phyloP scores from a whole-genome alignment of 2,113 vertebrate species.

The Physeter macrocephalus region DNA sequence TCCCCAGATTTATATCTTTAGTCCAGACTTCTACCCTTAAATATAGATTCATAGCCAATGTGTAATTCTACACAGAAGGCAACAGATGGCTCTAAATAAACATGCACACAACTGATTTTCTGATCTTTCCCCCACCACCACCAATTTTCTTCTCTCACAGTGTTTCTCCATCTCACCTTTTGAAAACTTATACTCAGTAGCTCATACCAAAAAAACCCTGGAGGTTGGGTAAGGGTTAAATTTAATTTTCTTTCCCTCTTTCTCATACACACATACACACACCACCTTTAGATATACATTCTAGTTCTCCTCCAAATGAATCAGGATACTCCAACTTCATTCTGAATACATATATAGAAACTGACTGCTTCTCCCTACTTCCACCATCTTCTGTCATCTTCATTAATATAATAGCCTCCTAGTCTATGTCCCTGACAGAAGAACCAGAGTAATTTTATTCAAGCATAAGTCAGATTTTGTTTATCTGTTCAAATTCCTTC shows the following conservation, averaged over 20 bases:
- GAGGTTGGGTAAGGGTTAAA: fast-evolving
- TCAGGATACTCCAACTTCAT: not conserved
- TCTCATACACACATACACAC: not conserved
- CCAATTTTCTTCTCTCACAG: not conserved
- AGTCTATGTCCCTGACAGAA: not conserved
- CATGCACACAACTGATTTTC: not conserved
- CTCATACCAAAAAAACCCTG: not conserved
- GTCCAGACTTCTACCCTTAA: not conserved
- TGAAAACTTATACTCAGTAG: not conserved
- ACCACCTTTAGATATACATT: not conserved
- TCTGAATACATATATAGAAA: not conserved
- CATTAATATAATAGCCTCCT: not conserved
- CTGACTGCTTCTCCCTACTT: not conserved
- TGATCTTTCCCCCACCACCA: not conserved
- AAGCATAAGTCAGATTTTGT: not conserved
- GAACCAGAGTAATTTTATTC: not conserved
- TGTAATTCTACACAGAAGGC: not conserved
- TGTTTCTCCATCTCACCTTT: not conserved
- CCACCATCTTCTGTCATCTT: not conserved
- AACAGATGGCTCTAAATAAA: not conserved
- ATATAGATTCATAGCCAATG: not conserved
- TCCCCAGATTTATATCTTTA: not conserved
- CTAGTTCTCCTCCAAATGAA: not conserved
- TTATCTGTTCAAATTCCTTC: not conserved
- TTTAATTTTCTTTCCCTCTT: not conserved